phyloP scores from a whole-genome alignment of 2,888 invertebrate genomes.

The Cistogaster globosa region DNA sequence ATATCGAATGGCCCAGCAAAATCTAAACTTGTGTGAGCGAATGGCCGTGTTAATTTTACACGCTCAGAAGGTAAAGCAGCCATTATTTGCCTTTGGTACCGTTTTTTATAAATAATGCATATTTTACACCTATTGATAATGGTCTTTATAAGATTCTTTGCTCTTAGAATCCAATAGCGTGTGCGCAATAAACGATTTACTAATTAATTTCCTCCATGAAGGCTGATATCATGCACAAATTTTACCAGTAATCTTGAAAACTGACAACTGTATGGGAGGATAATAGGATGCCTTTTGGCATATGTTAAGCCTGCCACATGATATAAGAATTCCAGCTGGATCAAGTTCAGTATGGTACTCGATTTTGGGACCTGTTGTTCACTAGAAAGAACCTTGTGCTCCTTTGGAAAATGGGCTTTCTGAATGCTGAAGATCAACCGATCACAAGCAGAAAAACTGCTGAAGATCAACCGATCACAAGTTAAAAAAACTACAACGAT shows the following conservation, averaged over 20 bases:
- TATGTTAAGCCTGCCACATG: conserved; percentile 16
- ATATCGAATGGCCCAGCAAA: not conserved
- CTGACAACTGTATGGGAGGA: conserved; percentile 15
- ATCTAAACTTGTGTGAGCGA: too few relatives aligned
- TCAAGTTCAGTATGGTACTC: not conserved
- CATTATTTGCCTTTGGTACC: not conserved
- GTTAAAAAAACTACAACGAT: too few relatives aligned
- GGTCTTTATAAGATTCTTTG: not conserved
- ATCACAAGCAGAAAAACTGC: too few relatives aligned
- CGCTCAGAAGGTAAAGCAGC: too few relatives aligned
- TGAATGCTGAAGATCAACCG: too few relatives aligned
- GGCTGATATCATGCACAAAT: conserved; percentile 16
- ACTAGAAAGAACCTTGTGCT: too few relatives aligned
- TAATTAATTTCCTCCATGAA: conserved; percentile 8
- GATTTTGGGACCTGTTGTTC: too few relatives aligned
- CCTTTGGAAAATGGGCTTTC: too few relatives aligned
- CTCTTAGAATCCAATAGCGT: conserved; percentile 8
- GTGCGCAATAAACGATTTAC: not conserved
- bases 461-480: too few relatives aligned
- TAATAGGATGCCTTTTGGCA: conserved; percentile 14
- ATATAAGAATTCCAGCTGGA: not conserved
- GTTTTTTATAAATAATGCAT: too few relatives aligned
- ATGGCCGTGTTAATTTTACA: not conserved
- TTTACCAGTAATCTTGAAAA: not conserved
- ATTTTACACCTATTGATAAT: too few relatives aligned